Base-by-base conservation (phyloP, 2,113 vertebrate genomes). In the Pangasianodon gigas region DNA sequence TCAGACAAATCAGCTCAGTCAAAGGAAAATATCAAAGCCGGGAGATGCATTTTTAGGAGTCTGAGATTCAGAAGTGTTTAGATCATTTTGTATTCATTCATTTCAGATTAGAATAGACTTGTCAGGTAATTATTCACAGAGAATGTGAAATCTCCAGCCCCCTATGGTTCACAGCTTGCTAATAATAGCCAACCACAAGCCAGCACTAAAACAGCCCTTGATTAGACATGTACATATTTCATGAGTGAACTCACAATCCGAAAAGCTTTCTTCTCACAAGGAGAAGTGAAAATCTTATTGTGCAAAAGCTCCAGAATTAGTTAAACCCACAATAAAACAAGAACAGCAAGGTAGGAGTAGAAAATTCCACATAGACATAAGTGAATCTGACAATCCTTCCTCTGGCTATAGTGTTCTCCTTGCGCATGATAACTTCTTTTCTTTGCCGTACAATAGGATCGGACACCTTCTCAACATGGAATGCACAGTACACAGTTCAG, bases 171-270 rank as follows among this genome's bases (percentile, higher is more conserved):
- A 86, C 92, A 93, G 80, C 89, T 86, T 93, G 92, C 91, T 90
- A 92, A 93, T 90, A 67, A 71, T 89, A 91, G 89, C 91, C 91
- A 91, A 93, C 91, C 93, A 90, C 51, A 88, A 93, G 91, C 85
- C 91, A 87, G 89, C 90, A 90, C 88, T 89, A 82, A 93, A 94
- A 93, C 91, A 86, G 89, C 81, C 87, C 90, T 92, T 91, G 93
- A 92, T 93, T 94, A 91, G 92, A 41, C 85, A 41, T 86, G 84
- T 51, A 52, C 51, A 84, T 67, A 93, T 92, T 88, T 90, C 81
- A 67, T 10, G 51, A 58, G 60, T 65, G 89, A 81, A 86, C 69
- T 89, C 54, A 77, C 85, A 67, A 51, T 32, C 37, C 7, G 13
- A 11, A 67, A 86, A 51, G 44, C 14, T 52, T 71, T 54, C 56